phyloP scores from a whole-genome alignment of 92 coral and sea anemone genomes.

The Ricordea florida region DNA sequence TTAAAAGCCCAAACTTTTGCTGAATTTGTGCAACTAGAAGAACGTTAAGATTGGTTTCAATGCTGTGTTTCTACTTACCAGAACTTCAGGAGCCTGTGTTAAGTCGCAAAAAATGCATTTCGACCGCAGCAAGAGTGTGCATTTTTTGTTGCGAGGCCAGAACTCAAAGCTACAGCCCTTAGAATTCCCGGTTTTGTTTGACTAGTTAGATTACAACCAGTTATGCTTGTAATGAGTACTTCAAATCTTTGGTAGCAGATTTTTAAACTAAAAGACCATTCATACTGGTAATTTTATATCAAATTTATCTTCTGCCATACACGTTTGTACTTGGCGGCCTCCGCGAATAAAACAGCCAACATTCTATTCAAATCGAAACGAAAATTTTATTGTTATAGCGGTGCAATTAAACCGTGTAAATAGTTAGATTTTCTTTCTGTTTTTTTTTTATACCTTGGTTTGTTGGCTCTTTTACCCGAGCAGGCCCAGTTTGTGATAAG shows the following conservation, averaged over 20 bases:
- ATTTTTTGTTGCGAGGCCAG: no score
- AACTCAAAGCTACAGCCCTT: no score
- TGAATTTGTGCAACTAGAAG: no score
- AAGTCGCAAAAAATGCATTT: no score
- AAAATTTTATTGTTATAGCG: no score
- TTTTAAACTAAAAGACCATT: constrained; percentile 30
- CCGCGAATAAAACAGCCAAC: constrained; percentile 21
- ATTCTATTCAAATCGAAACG: not conserved
- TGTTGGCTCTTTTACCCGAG: constrained; percentile 25
- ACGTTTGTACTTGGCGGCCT: constrained; percentile 27
- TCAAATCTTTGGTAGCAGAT: constrained; percentile 17
- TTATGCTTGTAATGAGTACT: constrained; percentile 16
- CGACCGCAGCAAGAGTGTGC: no score
- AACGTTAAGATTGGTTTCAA: no score
- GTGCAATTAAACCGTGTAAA: no score
- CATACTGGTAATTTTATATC: constrained; percentile 29
- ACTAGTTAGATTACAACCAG: constrained; percentile 53
- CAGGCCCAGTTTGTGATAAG: constrained; percentile 40
- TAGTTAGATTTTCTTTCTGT: no score
- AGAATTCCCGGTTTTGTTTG: constrained; percentile 32
- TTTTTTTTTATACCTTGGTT: no score
- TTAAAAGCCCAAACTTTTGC: not conserved
- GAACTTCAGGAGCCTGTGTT: no score
- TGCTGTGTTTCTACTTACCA: no score
- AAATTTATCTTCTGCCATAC: constrained; percentile 24